Evolutionary conservation across 2,113 vertebrate genomes (phyloP).

Genomic region (Prionailurus viverrinus): DNA sequence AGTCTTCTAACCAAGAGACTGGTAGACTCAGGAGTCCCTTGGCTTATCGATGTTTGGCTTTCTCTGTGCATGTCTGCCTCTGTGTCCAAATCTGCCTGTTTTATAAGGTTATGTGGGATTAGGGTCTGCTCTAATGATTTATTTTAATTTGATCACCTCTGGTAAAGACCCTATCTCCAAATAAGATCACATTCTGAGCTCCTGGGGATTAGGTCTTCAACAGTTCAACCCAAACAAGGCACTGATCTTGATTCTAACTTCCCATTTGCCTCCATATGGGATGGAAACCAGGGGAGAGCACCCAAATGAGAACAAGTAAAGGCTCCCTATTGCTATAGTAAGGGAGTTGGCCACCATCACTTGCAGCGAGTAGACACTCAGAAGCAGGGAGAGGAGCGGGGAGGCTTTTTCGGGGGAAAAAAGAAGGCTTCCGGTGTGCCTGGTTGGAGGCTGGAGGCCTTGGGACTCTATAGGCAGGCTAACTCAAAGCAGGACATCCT

Average conservation of each 20-base stretch:
- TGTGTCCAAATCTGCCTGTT: neutral
- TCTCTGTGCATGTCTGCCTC: neutral
- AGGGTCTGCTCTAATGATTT: neutral
- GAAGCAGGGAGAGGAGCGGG: neutral
- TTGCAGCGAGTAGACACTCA: neutral
- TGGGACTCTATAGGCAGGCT: neutral
- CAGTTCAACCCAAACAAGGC: neutral
- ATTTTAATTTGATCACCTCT: neutral
- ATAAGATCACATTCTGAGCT: neutral
- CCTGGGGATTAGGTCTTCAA: neutral
- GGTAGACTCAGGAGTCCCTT: neutral
- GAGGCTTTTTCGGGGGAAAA: neutral
- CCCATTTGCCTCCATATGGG: too few relatives aligned
- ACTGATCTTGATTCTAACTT: neutral
- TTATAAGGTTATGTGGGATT: neutral
- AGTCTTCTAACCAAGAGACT: neutral
- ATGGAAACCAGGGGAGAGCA: neutral
- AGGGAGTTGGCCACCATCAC: neutral
- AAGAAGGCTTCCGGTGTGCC: neutral
- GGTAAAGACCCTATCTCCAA: neutral
- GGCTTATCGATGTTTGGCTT: too few relatives aligned
- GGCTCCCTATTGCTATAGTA: neutral
- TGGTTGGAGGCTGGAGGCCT: too few relatives aligned
- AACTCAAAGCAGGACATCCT: neutral
- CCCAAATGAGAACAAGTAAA: neutral